Evolutionary conservation across 1,140 invertebrate genomes (phyloP), one percentile per base, ranked within the genome.

Genomic region (Bombus huntii): DNA sequence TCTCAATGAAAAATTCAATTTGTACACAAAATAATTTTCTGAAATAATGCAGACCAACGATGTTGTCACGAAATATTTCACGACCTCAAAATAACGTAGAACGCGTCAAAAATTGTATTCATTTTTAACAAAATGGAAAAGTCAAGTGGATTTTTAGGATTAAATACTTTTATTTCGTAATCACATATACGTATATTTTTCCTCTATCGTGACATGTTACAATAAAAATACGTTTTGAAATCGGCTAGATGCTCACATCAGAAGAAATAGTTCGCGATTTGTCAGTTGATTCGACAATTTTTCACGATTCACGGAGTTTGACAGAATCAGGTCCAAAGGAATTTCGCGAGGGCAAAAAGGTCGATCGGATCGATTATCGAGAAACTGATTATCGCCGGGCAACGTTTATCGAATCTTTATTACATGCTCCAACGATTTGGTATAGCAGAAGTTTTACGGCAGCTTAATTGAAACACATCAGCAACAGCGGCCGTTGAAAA

Each of bases 391-490:
- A 90, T 81, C 89, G 73, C 53, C 66, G n/a, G 65, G 39, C 57
- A 72, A 68, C 82, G 71, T 87, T 89, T 90, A 92, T 91, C 90
- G 91, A 87, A 93, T 92, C 89, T 92, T 92, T 87, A 92, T 92
- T 93, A 91, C 89, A 73, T 90, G 88, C 91, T 88, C 86, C 83
- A 89, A n/a, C 87, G 86, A 86, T 78, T 83, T 75, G 83, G 79
- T 70, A 90, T 88, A 90, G 87, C 89, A 89, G 76, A 90, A 91
- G 87, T 90, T 92, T 84, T 74, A 57, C 85, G 73, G 71, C 81
- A 88, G 85, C 89, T 92, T 91, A 93, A 92, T 93, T 91, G 90
- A 93, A 93, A 93, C 89, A 83, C 89, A 88, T 76, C 44, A 13
- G 53, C 59, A 59, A 37, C 73, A 39, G 3, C 74, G 66, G 31